A percentile compares a stretch with the other conserved stretches of the same genome.
These are phyloP conservation scores for Gobius niger DNA, from an alignment of 2,113 vertebrate genomes.

Conservation along the genomic window DNA sequence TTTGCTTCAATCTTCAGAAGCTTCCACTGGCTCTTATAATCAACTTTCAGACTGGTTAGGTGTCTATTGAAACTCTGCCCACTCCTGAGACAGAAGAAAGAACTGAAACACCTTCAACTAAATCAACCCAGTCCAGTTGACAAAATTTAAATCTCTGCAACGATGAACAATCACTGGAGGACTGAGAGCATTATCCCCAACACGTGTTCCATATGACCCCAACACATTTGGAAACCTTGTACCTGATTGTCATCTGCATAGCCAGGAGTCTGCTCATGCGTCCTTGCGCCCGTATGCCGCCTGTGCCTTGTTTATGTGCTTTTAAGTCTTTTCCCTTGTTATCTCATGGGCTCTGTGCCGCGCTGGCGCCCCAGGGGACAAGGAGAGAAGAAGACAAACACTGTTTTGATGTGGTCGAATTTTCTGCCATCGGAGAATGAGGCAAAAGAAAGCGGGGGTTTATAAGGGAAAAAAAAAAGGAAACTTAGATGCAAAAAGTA, in stretches of 20 bases:
- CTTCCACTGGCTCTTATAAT: too few species aligned
- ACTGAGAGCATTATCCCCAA: too few species aligned
- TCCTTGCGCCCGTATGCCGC: conserved; percentile 29
- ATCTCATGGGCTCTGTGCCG: conserved; percentile 66
- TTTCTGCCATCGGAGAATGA: conserved; percentile 48
- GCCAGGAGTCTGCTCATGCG: conserved; percentile 9
- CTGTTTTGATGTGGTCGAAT: conserved; percentile 68
- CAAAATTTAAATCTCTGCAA: too few species aligned
- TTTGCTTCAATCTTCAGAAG: too few species aligned
- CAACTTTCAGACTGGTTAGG: too few species aligned
- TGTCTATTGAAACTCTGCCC: too few species aligned
- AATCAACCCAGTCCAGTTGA: too few species aligned
- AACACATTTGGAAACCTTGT: not conserved
- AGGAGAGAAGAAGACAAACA: conserved; percentile 57
- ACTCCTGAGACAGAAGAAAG: too few species aligned
- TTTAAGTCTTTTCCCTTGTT: conserved; percentile 67
- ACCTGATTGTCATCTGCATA: conserved; percentile 23
- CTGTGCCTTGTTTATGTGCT: conserved; percentile 66
- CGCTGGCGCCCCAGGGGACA: conserved; percentile 52
- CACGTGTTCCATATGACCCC: too few species aligned
- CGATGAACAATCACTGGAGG: too few species aligned
- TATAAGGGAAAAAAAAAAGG: conserved; percentile 12
- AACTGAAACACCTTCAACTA: too few species aligned
- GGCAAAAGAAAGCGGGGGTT: conserved; percentile 25
- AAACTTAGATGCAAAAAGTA: conserved; percentile 57